Evolutionary conservation across 2,113 vertebrate species (phyloP).

Genomic region (Marcusenius ussheri): DNA sequence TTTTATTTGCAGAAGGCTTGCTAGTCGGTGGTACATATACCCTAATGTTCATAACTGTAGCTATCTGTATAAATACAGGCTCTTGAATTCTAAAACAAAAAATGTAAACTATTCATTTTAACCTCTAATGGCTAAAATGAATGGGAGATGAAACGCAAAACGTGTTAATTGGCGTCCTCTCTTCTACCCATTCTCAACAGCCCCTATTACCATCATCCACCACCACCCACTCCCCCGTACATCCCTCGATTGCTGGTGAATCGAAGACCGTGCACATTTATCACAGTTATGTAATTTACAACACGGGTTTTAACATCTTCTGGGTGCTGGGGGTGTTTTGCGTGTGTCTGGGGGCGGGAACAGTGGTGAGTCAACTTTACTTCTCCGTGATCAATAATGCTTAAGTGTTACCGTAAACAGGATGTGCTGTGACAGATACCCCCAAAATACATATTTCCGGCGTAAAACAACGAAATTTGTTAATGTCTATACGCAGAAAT

Average conservation of each 20-base stretch:
- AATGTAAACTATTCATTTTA: background rate
- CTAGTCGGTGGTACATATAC: background rate
- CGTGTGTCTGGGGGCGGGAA: background rate
- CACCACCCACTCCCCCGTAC: background rate
- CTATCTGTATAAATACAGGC: background rate
- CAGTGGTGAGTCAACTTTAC: background rate
- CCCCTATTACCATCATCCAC: background rate
- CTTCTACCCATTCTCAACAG: background rate
- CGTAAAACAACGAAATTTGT: background rate
- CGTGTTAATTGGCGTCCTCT: background rate
- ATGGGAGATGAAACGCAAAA: background rate
- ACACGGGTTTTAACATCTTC: background rate
- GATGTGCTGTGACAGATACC: background rate
- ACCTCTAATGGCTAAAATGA: background rate
- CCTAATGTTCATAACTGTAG: background rate
- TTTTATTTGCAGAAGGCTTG: background rate
- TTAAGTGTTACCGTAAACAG: background rate
- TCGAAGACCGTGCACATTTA: background rate
- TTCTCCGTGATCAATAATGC: background rate
- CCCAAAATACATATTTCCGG: background rate
- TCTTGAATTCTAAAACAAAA: background rate
- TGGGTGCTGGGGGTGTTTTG: background rate
- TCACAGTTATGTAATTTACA: slow-evolving; percentile 9
- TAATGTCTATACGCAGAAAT: background rate
- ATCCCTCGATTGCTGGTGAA: background rate